Conservation (phyloP, 2,888 invertebrate species). For the Idaea biselata region DNA sequence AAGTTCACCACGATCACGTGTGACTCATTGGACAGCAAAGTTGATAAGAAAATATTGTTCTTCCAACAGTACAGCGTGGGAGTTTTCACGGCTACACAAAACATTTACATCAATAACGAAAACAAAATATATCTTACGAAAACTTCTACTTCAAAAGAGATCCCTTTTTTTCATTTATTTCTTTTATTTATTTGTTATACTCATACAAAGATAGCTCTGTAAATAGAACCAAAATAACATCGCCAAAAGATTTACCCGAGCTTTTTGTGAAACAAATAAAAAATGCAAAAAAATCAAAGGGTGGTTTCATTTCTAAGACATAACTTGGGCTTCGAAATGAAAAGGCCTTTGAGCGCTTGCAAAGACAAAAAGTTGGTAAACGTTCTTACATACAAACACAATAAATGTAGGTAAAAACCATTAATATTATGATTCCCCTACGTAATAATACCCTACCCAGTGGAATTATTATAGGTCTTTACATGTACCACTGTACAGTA, state of each 20-base stretch:
- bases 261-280: conserved; percentile 32
- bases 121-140: neutral
- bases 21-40: neutral
- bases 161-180: neutral
- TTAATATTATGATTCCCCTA: too few species aligned
- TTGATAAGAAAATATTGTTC: neutral
- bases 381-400: too few species aligned
- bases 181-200: conserved; percentile 15
- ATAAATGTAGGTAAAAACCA: too few species aligned
- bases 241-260: conserved; percentile 24
- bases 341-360: neutral
- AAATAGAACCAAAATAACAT: conserved; percentile 35
- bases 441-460: too few species aligned
- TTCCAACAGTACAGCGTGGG: too few species aligned
- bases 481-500: too few species aligned
- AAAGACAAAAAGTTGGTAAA: neutral
- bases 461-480: too few species aligned
- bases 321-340: conserved; percentile 27
- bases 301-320: conserved; percentile 41
- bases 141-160: neutral
- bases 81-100: neutral
- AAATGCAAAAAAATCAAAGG: conserved; percentile 55
- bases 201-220: conserved; percentile 14
- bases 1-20: too few species aligned
- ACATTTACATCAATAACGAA: neutral